Percentiles rank a stretch among this genome's conserved stretches.
phyloP scores from a whole-genome alignment of 2,888 invertebrate species.

The Rotaria magnacalcarata region DNA sequence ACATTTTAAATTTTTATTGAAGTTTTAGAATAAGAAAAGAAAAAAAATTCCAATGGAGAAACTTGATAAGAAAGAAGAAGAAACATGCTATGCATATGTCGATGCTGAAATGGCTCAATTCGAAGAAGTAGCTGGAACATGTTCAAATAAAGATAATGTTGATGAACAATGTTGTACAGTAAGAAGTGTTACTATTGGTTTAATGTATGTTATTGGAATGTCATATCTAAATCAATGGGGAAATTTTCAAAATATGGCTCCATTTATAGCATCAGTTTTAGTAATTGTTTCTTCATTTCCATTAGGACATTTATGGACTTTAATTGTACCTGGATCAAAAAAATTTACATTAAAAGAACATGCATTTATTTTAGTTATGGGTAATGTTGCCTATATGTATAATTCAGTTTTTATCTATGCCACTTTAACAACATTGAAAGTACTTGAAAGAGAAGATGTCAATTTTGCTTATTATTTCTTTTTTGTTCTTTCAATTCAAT shows the following conservation, averaged over 20 bases:
- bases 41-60: background rate
- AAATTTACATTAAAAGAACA: background rate
- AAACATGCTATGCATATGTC: background rate
- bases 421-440: background rate
- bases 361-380: background rate
- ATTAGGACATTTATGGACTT: background rate
- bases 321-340: background rate
- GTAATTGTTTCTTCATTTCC: background rate
- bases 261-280: background rate
- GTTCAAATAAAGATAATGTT: slow-evolving; percentile 1
- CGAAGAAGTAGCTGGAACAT: slow-evolving; percentile 5
- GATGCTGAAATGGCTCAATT: slow-evolving; percentile 29
- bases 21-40: too few species aligned
- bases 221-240: background rate
- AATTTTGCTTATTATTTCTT: slow-evolving; percentile 1
- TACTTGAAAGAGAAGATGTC: background rate
- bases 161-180: background rate
- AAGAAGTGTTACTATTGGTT: background rate
- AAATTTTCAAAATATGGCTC: background rate
- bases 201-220: background rate
- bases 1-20: too few species aligned
- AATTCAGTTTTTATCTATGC: background rate
- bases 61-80: background rate
- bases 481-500: slow-evolving; percentile 13
- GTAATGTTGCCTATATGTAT: background rate